Percentiles rank a stretch among this genome's conserved stretches.
Conservation (phyloP, 2,888 invertebrate genomes). For the Galerucella calmariensis region DNA sequence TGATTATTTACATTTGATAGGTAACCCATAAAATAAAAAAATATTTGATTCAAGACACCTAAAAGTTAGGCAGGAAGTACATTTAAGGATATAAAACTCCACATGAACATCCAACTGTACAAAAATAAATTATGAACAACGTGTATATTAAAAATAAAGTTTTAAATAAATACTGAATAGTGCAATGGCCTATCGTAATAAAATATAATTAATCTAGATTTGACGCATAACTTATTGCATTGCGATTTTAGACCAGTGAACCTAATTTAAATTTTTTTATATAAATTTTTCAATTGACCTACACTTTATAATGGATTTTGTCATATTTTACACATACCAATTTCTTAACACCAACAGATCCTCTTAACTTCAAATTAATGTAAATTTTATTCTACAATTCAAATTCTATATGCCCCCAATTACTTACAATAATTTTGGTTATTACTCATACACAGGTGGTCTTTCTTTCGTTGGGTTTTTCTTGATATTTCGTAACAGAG, state of each 20-base stretch:
- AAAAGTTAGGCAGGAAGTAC: background rate
- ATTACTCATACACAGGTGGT: too few relatives aligned
- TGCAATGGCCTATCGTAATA: background rate
- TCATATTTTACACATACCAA: background rate
- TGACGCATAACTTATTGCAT: background rate
- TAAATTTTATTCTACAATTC: background rate
- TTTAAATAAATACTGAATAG: slow-evolving; percentile 6
- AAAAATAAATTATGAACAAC: background rate
- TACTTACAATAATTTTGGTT: too few relatives aligned
- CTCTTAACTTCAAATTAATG: background rate
- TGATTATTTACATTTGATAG: too few relatives aligned
- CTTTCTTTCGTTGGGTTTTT: too few relatives aligned
- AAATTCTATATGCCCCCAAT: too few relatives aligned
- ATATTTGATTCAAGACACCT: too few relatives aligned
- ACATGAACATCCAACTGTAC: background rate
- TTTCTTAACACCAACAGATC: background rate
- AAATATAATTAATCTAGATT: background rate
- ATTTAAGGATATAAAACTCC: background rate
- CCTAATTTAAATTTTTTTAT: background rate
- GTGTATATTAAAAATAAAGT: background rate
- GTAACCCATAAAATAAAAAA: too few relatives aligned
- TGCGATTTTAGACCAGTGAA: background rate
- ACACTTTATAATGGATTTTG: background rate
- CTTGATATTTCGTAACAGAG: too few relatives aligned
- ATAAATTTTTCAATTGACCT: background rate